Conservation (phyloP, 2,797 vertebrate genomes). For the Liasis olivaceus region DNA sequence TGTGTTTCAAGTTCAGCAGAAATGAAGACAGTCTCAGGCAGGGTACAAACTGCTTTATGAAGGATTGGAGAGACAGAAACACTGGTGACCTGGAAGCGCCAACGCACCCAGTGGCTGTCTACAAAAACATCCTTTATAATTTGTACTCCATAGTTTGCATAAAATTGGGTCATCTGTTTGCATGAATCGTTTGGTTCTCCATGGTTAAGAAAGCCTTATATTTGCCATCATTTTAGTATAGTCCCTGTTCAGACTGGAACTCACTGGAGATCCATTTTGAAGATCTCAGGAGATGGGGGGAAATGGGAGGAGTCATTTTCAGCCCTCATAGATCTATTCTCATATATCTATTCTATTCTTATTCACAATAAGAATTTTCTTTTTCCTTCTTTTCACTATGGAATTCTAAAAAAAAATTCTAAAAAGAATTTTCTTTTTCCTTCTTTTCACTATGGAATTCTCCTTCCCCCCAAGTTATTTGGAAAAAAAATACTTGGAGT, state of each 20-base stretch:
- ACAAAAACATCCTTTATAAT: neutral
- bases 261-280: neutral
- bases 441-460: neutral
- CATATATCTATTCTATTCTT: too few species aligned
- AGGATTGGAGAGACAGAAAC: neutral
- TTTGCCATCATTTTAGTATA: neutral
- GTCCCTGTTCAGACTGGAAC: neutral
- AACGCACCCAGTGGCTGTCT: neutral
- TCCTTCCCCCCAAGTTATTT: neutral
- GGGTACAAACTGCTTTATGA: neutral
- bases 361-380: neutral
- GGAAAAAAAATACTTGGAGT: neutral
- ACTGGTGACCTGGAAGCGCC: neutral
- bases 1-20: neutral
- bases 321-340: neutral
- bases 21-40: neutral
- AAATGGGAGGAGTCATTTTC: neutral
- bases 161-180: neutral
- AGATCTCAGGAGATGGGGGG: neutral
- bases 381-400: neutral
- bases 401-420: neutral
- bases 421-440: neutral
- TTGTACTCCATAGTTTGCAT: neutral
- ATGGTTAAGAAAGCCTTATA: neutral
- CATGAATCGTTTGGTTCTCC: neutral